phyloP scores from a whole-genome alignment of 2,113 vertebrate species.

The Benthochromis sp. region DNA sequence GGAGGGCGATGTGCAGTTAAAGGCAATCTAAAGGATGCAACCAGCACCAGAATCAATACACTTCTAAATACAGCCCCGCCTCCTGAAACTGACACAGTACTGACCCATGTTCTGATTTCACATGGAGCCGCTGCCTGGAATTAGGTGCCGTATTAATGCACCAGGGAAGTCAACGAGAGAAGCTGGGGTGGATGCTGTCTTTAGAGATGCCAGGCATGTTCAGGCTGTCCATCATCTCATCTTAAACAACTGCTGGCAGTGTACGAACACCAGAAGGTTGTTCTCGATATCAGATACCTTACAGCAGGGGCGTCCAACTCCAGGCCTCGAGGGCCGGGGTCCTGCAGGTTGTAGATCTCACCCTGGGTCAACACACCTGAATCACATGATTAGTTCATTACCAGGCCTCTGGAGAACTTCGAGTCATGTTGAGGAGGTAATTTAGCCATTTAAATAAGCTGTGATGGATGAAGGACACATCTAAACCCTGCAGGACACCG shows the following conservation, averaged over 20 bases:
- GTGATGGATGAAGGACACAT: not conserved
- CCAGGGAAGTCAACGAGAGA: not conserved
- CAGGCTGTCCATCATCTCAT: not conserved
- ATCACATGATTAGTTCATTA: not conserved
- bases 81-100: not conserved
- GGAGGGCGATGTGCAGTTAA: not conserved
- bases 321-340: fast-evolving
- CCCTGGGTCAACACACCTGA: fast-evolving
- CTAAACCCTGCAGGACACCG: not conserved
- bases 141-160: fast-evolving
- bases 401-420: not conserved
- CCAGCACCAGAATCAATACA: not conserved
- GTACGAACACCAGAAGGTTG: not conserved
- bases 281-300: not conserved
- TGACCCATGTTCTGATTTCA: not conserved
- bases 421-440: fast-evolving
- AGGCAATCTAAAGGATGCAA: not conserved
- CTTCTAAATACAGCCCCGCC: not conserved
- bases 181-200: not conserved
- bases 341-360: not conserved
- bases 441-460: not conserved
- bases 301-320: not conserved
- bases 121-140: not conserved
- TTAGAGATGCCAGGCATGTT: not conserved
- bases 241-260: not conserved